These are phyloP conservation scores for Kuschelorhynchus macadamiae DNA, from an alignment of 2,888 invertebrate species.

Conservation along the genomic window DNA sequence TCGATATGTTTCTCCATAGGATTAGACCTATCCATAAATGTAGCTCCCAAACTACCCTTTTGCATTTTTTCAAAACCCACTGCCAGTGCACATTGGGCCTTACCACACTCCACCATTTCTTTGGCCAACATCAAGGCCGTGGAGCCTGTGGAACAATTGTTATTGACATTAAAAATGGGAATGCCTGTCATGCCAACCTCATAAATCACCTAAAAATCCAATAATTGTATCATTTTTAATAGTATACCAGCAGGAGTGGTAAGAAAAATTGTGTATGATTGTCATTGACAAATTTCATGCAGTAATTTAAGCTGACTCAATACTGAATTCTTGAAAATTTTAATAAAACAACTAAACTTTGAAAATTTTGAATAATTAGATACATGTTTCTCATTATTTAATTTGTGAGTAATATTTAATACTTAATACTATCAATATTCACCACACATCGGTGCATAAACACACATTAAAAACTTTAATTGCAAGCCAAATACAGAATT, in stretches of 20 bases:
- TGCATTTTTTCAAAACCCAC: conserved; percentile 99
- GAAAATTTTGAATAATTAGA: no score
- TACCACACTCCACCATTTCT: conserved; percentile 91
- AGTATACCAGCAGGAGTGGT: no score
- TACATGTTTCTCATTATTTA: no score
- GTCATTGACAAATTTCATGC: no score
- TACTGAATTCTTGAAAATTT: no score
- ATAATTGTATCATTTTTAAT: background rate
- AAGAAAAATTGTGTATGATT: no score
- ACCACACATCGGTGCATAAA: no score
- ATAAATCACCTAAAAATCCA: conserved; percentile 46
- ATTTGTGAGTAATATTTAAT: no score
- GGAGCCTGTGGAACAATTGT: conserved; percentile 98
- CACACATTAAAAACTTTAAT: no score
- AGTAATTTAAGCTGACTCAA: no score
- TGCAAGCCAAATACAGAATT: no score
- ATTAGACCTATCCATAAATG: conserved; percentile 85
- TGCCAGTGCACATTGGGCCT: conserved; percentile 90
- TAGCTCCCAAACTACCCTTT: conserved; percentile 85
- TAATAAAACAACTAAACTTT: background rate
- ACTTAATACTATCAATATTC: no score
- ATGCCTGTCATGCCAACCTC: conserved; percentile 75
- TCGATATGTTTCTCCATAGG: conserved; percentile 91
- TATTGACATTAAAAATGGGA: conserved; percentile 98
- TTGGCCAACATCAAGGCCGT: conserved; percentile 92